Evolutionary conservation across 2,888 invertebrate species (phyloP).

Genomic region (Pyrochroa serraticornis): DNA sequence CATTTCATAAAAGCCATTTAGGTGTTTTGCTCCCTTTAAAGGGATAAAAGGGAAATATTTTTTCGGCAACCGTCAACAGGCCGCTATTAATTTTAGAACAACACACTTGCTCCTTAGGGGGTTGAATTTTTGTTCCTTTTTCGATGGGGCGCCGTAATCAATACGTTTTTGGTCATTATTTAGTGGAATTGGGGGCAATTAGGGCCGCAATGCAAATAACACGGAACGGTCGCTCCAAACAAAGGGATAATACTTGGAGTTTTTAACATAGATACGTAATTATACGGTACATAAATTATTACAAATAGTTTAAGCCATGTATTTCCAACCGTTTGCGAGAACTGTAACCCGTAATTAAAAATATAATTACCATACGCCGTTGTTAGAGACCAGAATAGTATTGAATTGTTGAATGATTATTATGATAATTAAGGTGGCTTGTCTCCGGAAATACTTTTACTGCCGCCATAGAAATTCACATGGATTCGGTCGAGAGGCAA

Average conservation of each 20-base stretch:
- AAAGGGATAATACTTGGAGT: slow-evolving; percentile 24
- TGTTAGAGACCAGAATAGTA: slow-evolving; percentile 28
- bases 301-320: slow-evolving; percentile 38
- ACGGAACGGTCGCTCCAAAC: slow-evolving; percentile 32
- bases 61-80: slow-evolving; percentile 2
- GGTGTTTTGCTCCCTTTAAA: slow-evolving; percentile 25
- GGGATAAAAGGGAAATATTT: slow-evolving; percentile 14
- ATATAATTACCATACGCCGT: slow-evolving; percentile 44
- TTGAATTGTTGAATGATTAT: slow-evolving; percentile 31
- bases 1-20: slow-evolving; percentile 48
- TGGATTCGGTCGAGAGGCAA: slow-evolving; percentile 14
- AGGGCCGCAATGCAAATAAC: slow-evolving; percentile 4
- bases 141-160: slow-evolving; percentile 4
- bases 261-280: slow-evolving; percentile 38
- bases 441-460: slow-evolving; percentile 30
- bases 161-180: slow-evolving; percentile 1
- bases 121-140: slow-evolving; percentile 1
- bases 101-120: too few species aligned
- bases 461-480: slow-evolving; percentile 9
- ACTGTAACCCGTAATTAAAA: slow-evolving; percentile 45
- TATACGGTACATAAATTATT: slow-evolving; percentile 43
- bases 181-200: slow-evolving; percentile 6
- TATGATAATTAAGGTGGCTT: slow-evolving; percentile 35
- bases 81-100: too few species aligned
- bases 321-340: slow-evolving; percentile 40